Evolutionary conservation across 2,888 invertebrate species (phyloP).

Genomic region (Eilema caniola): DNA sequence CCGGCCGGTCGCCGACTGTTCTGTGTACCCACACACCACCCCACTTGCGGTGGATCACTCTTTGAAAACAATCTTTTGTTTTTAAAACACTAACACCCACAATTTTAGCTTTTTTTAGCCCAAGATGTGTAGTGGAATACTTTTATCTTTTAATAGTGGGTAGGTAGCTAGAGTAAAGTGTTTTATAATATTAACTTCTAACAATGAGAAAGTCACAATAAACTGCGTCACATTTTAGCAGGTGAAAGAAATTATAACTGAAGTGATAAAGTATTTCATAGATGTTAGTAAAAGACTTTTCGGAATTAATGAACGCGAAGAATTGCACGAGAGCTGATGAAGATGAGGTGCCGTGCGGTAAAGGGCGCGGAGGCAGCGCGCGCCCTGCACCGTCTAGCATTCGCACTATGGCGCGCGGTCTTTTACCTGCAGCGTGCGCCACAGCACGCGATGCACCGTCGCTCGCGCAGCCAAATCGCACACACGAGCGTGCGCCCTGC

Average conservation of each 20-base stretch:
- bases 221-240: not conserved
- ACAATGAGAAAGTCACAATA: not conserved
- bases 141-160: too few species aligned
- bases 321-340: constrained; percentile 41
- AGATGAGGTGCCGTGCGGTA: constrained; percentile 69
- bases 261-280: constrained; percentile 5
- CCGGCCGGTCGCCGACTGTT: constrained; percentile 46
- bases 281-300: constrained; percentile 28
- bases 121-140: not conserved
- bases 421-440: constrained; percentile 89
- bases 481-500: constrained; percentile 46
- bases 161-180: not conserved
- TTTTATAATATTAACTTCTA: not conserved
- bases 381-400: constrained; percentile 90
- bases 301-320: constrained; percentile 36
- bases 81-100: constrained; percentile 35
- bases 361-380: constrained; percentile 85
- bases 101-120: constrained; percentile 28
- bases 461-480: constrained; percentile 61
- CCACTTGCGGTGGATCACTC: constrained; percentile 40
- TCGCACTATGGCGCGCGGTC: constrained; percentile 91
- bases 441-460: constrained; percentile 47
- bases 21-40: constrained; percentile 48
- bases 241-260: not conserved
- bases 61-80: constrained; percentile 51